phyloP scores from a whole-genome alignment of 2,797 vertebrate genomes.

The Thripadectes ignobilis region DNA sequence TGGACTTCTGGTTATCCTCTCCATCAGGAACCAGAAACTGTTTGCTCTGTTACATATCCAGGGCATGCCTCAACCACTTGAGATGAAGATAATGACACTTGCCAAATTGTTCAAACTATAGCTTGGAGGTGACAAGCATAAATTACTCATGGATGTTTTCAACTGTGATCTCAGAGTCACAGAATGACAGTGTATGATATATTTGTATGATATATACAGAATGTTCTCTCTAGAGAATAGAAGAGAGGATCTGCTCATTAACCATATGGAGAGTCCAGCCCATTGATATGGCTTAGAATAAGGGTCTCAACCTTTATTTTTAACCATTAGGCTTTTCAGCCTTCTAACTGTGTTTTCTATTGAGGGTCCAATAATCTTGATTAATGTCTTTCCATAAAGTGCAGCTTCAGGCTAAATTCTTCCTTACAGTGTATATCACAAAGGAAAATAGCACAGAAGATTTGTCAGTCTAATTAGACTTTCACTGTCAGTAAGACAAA shows the following conservation, averaged over 20 bases:
- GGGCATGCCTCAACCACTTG: not conserved
- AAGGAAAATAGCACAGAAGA: slow-evolving; percentile 65
- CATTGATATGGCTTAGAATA: not conserved
- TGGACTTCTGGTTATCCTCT: not conserved
- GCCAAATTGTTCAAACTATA: not conserved
- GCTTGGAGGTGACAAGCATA: not conserved
- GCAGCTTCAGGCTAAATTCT: slow-evolving; percentile 58
- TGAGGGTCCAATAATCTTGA: slow-evolving; percentile 73
- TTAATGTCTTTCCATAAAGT: slow-evolving; percentile 70
- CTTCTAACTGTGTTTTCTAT: slow-evolving; percentile 57
- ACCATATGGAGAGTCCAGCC: not conserved
- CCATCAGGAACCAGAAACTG: not conserved
- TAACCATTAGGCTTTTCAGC: slow-evolving; percentile 34
- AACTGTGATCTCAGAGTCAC: not conserved
- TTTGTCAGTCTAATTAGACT: slow-evolving; percentile 80
- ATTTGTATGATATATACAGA: not conserved
- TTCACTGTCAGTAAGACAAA: slow-evolving; percentile 70
- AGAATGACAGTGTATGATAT: not conserved
- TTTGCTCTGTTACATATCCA: not conserved
- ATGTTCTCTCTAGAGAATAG: not conserved
- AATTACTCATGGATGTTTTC: not conserved
- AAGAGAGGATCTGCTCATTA: not conserved
- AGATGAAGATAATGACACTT: not conserved
- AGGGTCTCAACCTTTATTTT: slow-evolving; percentile 22
- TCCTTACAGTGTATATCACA: slow-evolving; percentile 64